These are phyloP conservation scores for Leptinotarsa rubiginosa DNA, from an alignment of 2,888 invertebrate genomes.

Conservation along the genomic window DNA sequence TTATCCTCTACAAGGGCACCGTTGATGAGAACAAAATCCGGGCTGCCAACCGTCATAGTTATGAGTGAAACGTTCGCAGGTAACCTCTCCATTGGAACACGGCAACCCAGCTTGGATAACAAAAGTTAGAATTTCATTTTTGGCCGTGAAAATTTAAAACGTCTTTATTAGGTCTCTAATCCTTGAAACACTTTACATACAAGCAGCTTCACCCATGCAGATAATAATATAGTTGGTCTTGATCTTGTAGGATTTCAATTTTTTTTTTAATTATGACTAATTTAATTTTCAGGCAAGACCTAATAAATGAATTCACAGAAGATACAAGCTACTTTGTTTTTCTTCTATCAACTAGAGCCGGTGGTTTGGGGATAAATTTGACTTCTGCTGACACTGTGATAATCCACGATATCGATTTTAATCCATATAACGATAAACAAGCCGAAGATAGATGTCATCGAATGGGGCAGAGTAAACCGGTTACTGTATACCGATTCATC, in stretches of 20 bases:
- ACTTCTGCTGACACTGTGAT: constrained; percentile 95
- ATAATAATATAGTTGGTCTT: no score
- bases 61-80: no score
- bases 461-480: constrained; percentile 84
- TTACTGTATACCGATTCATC: constrained; percentile 86
- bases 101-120: no score
- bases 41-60: no score
- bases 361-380: constrained; percentile 95
- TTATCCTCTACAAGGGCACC: no score
- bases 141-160: no score
- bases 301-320: constrained; percentile 89
- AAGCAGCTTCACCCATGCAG: no score
- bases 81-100: no score
- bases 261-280: not conserved
- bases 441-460: constrained; percentile 91
- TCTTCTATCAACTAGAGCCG: constrained; percentile 91
- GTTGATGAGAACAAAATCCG: no score
- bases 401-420: constrained; percentile 97
- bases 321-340: constrained; percentile 88
- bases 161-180: no score
- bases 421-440: constrained; percentile 98
- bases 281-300: constrained; percentile 76
- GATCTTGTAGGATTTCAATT: not conserved
- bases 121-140: no score
- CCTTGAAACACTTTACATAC: no score